phyloP scores from a whole-genome alignment of 2,113 vertebrate species.

The Nannobrachium achirus region DNA sequence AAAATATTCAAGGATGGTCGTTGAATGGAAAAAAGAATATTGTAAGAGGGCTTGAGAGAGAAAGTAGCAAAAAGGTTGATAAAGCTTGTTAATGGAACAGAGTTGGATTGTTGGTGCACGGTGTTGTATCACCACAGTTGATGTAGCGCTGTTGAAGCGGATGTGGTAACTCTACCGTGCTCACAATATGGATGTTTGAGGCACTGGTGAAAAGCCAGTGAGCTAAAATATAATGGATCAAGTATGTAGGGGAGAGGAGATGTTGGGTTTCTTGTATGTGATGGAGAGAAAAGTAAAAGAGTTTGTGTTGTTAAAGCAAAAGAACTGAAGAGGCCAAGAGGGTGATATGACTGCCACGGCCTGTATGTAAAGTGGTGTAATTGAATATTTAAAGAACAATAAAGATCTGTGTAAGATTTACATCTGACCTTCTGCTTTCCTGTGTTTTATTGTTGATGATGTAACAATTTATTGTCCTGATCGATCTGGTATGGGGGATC shows the following conservation, averaged over 20 bases:
- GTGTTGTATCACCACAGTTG: constrained; percentile 5
- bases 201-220: constrained; percentile 43
- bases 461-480: too few species aligned
- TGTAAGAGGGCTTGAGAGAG: constrained; percentile 54
- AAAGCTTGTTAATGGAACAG: constrained; percentile 23
- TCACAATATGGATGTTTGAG: constrained; percentile 16
- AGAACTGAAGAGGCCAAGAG: constrained; percentile 29
- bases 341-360: constrained; percentile 45
- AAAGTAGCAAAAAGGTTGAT: constrained; percentile 24
- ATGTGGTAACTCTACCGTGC: constrained; percentile 39
- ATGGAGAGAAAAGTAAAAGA: not conserved
- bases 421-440: constrained; percentile 53
- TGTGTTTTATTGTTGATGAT: not conserved
- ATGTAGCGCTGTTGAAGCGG: constrained; percentile 1
- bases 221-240: constrained; percentile 29
- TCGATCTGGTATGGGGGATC: too few species aligned
- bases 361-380: constrained; percentile 67
- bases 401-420: constrained; percentile 82
- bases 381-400: constrained; percentile 69
- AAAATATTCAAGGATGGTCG: constrained; percentile 18
- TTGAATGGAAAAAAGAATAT: constrained; percentile 46
- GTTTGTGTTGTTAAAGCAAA: constrained; percentile 17
- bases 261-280: constrained; percentile 53
- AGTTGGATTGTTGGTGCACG: constrained; percentile 32
- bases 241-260: constrained; percentile 60